These are phyloP conservation scores for Cairina moschata DNA, from an alignment of 2,113 vertebrate genomes.

Conservation along the genomic window DNA sequence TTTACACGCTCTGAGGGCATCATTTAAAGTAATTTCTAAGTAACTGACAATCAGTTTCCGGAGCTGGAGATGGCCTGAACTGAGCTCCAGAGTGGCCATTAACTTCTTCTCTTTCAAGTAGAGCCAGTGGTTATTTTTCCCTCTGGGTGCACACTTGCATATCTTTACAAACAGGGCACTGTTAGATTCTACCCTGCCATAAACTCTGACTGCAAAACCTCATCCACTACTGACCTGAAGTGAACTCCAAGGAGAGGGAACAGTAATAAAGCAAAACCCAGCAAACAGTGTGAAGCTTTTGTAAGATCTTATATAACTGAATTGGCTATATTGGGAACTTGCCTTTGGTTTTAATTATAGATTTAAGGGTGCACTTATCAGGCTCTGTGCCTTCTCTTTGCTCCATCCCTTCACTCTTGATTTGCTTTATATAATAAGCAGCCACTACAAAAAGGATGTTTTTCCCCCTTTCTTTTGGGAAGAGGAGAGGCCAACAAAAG, in stretches of 20 bases:
- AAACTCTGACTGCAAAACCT: constrained; percentile 52
- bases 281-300: constrained; percentile 54
- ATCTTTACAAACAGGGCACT: constrained; percentile 46
- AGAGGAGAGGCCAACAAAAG: constrained; percentile 24
- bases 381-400: constrained; percentile 57
- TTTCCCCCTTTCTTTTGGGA: constrained; percentile 22
- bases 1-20: background rate
- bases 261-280: constrained; percentile 52
- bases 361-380: constrained; percentile 44
- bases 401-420: constrained; percentile 51
- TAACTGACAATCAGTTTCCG: background rate
- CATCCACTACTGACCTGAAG: constrained; percentile 60
- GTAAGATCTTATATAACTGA: constrained; percentile 58
- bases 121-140: constrained; percentile 58
- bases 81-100: constrained; percentile 21
- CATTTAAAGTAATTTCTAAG: constrained; percentile 4
- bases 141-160: constrained; percentile 29
- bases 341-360: constrained; percentile 66
- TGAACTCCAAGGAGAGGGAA: constrained; percentile 45
- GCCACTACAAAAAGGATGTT: constrained; percentile 45
- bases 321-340: constrained; percentile 65
- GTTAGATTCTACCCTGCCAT: constrained; percentile 48
- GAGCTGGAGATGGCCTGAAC: constrained; percentile 14
- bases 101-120: constrained; percentile 56
- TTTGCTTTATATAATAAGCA: constrained; percentile 52